Evolutionary conservation across 2,888 invertebrate species (phyloP).

Genomic region (Sicus ferrugineus): DNA sequence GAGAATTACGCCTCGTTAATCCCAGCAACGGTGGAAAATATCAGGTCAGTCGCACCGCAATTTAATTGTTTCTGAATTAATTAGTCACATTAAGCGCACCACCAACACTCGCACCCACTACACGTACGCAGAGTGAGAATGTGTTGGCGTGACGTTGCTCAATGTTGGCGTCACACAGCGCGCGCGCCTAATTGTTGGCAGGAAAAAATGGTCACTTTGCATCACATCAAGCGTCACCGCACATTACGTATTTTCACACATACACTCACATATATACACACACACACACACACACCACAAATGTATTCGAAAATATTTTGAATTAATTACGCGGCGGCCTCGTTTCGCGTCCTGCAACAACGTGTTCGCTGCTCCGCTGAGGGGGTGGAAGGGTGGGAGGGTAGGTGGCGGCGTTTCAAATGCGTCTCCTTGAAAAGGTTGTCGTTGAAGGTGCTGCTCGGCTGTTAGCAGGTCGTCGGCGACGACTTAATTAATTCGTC

Average conservation of each 20-base stretch:
- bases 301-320: constrained; percentile 4
- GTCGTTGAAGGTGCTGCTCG: not conserved
- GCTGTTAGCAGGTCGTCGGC: not conserved
- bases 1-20: no score
- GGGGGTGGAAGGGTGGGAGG: not conserved
- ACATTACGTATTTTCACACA: not conserved
- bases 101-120: not conserved
- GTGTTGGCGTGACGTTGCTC: constrained; percentile 12
- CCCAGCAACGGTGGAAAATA: not conserved
- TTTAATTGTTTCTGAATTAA: constrained; percentile 14
- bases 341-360: not conserved
- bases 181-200: constrained; percentile 21
- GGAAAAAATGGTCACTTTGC: constrained; percentile 30
- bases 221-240: constrained; percentile 5
- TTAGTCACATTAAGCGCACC: constrained; percentile 11
- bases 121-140: not conserved
- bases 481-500: constrained; percentile 11
- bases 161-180: constrained; percentile 3
- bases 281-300: not conserved
- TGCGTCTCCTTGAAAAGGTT: not conserved
- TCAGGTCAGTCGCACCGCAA: not conserved
- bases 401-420: not conserved
- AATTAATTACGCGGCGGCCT: not conserved
- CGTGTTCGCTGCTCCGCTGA: not conserved
- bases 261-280: not conserved